These are phyloP conservation scores for Lysandra bellargus DNA, from an alignment of 2,888 invertebrate genomes.

Conservation along the genomic window DNA sequence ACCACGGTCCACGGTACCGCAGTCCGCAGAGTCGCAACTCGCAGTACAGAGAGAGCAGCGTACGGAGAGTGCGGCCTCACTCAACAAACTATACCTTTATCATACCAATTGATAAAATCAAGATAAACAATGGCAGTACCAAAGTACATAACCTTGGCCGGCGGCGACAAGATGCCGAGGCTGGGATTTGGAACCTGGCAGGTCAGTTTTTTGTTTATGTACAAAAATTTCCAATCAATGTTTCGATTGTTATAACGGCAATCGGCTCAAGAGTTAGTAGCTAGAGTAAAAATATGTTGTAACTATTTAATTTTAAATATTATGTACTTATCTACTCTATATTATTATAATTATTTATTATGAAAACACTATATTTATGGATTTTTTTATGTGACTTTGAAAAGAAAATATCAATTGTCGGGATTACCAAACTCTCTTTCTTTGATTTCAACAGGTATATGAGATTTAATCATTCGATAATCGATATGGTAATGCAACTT, in stretches of 20 bases:
- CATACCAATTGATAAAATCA: background rate
- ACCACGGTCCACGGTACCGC: too few relatives aligned
- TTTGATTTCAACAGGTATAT: background rate
- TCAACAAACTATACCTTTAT: background rate
- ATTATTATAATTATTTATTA: too few relatives aligned
- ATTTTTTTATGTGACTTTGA: background rate
- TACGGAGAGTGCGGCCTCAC: background rate
- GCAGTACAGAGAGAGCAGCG: background rate
- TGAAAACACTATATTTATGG: background rate
- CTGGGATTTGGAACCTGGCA: conserved; percentile 91
- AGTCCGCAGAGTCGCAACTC: background rate
- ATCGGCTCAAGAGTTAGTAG: background rate
- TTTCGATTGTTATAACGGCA: background rate
- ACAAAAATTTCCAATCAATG: background rate
- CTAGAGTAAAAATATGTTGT: background rate
- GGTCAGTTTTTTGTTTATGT: conserved; percentile 70
- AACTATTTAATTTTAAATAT: background rate
- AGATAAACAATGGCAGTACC: conserved; percentile 53
- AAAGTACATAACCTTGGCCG: conserved; percentile 59
- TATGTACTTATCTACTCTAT: too few relatives aligned
- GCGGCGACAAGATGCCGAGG: conserved; percentile 84
- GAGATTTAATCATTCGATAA: background rate
- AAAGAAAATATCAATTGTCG: background rate
- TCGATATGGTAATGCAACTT: background rate
- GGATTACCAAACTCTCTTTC: background rate